Conservation (phyloP, 2,797 vertebrate species). For the Smutsia temminckii region DNA sequence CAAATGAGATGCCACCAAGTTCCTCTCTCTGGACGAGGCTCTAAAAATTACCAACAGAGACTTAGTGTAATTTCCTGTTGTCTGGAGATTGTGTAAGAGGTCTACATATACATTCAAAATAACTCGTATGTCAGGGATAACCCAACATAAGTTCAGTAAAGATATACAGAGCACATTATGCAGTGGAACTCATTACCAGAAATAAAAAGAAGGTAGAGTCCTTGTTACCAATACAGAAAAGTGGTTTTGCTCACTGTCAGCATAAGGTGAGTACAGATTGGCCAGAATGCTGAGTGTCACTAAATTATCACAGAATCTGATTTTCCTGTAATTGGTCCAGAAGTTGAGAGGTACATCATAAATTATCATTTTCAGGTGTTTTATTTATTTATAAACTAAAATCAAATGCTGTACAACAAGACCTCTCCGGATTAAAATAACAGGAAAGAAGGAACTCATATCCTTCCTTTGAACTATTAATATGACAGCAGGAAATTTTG, state of each 20-base stretch:
- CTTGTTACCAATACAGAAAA: constrained; percentile 13
- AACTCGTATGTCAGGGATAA: constrained; percentile 8
- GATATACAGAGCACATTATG: background rate
- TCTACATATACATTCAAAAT: constrained; percentile 25
- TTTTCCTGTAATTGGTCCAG: constrained; percentile 32
- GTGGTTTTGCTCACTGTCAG: background rate
- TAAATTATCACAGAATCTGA: constrained; percentile 25
- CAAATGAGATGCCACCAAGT: background rate
- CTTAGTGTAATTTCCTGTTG: background rate
- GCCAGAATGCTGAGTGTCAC: background rate
- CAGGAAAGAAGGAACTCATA: constrained; percentile 23
- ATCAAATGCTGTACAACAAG: constrained; percentile 54
- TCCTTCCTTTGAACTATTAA: constrained; percentile 68
- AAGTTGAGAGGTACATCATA: constrained; percentile 38
- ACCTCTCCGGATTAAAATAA: constrained; percentile 46
- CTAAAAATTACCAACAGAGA: background rate
- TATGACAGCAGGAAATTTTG: constrained; percentile 60
- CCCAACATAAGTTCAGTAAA: background rate
- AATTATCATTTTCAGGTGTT: constrained; percentile 20
- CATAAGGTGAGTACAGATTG: constrained; percentile 12
- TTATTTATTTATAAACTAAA: constrained; percentile 61
- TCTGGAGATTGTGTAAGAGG: background rate
- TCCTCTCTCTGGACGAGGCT: too few species aligned
- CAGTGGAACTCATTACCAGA: background rate
- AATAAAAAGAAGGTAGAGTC: background rate